A percentile compares a stretch with the other conserved stretches of the same genome.
phyloP scores from a whole-genome alignment of 2,797 vertebrate genomes.

The Sphenodon punctatus region DNA sequence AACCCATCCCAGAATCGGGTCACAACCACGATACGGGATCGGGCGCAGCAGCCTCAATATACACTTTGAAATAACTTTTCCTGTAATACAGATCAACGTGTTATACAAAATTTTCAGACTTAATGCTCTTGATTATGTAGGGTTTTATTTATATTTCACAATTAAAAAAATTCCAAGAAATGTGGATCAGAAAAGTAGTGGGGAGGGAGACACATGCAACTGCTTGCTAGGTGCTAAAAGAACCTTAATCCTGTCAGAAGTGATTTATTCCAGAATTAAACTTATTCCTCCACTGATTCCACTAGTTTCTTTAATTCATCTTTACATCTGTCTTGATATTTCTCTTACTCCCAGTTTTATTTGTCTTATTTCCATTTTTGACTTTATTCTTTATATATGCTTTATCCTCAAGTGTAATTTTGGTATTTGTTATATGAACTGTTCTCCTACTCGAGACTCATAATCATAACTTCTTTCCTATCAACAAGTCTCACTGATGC shows the following conservation, averaged over 20 bases:
- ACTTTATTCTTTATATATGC: background rate
- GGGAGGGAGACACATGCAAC: background rate
- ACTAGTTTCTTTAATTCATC: background rate
- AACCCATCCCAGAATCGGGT: too few species aligned
- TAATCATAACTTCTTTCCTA: background rate
- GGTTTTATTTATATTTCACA: background rate
- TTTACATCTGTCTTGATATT: background rate
- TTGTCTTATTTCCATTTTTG: background rate
- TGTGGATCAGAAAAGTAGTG: background rate
- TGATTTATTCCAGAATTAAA: background rate
- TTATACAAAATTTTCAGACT: background rate
- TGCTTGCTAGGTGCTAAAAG: background rate
- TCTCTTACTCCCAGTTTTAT: background rate
- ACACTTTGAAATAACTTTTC: constrained; percentile 3
- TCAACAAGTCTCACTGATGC: background rate
- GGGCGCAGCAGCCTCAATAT: background rate
- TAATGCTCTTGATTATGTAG: constrained; percentile 7
- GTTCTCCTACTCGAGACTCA: background rate
- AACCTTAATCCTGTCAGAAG: background rate
- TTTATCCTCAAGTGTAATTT: background rate
- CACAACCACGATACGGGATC: background rate
- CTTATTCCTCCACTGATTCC: background rate
- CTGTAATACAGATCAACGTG: background rate
- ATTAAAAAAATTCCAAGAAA: too few species aligned
- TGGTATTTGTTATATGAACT: background rate